Base-by-base conservation (phyloP, 2,797 vertebrate genomes). In the Iguana delicatissima region DNA sequence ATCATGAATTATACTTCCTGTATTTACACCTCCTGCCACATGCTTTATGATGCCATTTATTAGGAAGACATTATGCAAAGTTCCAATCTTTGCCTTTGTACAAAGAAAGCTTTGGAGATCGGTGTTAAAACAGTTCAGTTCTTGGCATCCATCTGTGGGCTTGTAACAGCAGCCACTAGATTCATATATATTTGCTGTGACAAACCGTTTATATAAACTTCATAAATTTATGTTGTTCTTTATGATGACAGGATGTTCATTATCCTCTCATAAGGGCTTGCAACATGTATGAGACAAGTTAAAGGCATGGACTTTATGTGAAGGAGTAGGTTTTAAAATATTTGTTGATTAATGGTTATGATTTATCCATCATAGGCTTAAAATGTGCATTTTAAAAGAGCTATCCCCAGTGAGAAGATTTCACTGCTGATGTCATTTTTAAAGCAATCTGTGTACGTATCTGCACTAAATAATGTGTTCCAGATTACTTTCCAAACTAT, bases 1-100 rank as follows among this genome's bases (percentile, higher is more conserved):
- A 89, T 85, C 0, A 1, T 9, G 83, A 79, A n/a, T 67, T 46
- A 84, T 38, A 69, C 16, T 35, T 64, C 72, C 85, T 87, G 59
- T 84, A 84, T 84, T 91, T 87, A 79, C 42, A 76, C 86, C 62
- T 73, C 0, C 50, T 20, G 20, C 38, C 57, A 82, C 84, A 0
- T 0, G 0, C 80, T 94, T 62, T 42, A 85, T 88, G 59, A 38
- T 74, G 24, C 46, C 42, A 85, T 85, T 6, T 87, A 79, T 69
- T 69, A 42, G 85, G 2, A 79, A 50, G 50, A 35, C 9, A 85
- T 79, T 80, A 62, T 46, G 86, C 72, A 59, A 87, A 81, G 87
- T 22, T 3, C 46, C 10, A 26, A 0, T 69, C 0, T 0, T 1
- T 5, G 62, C 7, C 0, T 74, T 0, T 6, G 9, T 59, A 0